phyloP scores from a whole-genome alignment of 2,797 vertebrate species.

The Acanthopagrus latus region DNA sequence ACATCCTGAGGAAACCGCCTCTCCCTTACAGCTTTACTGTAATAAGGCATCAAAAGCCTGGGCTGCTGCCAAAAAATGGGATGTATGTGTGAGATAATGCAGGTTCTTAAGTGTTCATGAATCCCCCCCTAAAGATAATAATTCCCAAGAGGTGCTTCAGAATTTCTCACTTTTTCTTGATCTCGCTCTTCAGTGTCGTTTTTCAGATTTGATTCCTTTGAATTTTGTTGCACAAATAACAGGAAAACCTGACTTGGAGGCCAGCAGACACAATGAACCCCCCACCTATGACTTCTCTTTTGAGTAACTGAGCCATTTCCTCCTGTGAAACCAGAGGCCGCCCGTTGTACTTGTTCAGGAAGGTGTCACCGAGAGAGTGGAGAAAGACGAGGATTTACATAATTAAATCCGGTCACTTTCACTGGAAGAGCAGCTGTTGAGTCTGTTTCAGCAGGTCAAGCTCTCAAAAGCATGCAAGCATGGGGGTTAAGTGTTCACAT shows the following conservation, averaged over 20 bases:
- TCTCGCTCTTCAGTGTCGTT: slow-evolving; percentile 1
- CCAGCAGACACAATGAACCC: slow-evolving; percentile 35
- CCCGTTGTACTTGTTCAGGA: slow-evolving; percentile 29
- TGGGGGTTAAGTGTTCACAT: not conserved
- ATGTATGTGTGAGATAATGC: not conserved
- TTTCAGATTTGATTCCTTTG: slow-evolving; percentile 35
- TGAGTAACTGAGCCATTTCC: slow-evolving; percentile 50
- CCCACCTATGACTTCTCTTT: slow-evolving; percentile 1
- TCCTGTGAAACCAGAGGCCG: slow-evolving; percentile 46
- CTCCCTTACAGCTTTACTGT: slow-evolving; percentile 57
- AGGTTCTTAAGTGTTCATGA: slow-evolving; percentile 8
- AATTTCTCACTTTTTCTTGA: not conserved
- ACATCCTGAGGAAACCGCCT: slow-evolving; percentile 78
- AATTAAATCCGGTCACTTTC: slow-evolving; percentile 7
- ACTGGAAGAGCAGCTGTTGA: slow-evolving; percentile 7
- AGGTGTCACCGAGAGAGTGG: slow-evolving; percentile 27
- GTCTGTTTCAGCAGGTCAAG: not conserved
- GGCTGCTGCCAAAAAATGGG: slow-evolving; percentile 29
- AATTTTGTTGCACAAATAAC: slow-evolving; percentile 31
- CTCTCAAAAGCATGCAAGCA: no score
- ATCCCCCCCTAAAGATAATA: not conserved
- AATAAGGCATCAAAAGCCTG: slow-evolving; percentile 66
- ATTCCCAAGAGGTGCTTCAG: no score
- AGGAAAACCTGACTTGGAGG: slow-evolving; percentile 42
- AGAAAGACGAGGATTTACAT: slow-evolving; percentile 15